Evolutionary conservation across 2,797 vertebrate genomes (phyloP).

Genomic region (Passerculus sandwichensis): DNA sequence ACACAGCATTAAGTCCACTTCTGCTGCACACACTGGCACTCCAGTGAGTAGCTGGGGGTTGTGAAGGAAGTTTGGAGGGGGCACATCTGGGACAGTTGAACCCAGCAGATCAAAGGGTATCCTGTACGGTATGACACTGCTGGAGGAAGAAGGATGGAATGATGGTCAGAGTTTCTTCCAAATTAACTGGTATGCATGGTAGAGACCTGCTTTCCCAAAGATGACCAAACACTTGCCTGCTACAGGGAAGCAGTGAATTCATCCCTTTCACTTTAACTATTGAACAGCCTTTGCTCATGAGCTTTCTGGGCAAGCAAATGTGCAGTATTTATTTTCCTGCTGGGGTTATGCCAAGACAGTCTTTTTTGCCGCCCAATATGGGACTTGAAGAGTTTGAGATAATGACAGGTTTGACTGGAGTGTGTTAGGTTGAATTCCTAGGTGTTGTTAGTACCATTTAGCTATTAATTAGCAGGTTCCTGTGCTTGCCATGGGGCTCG

Average conservation of each 20-base stretch:
- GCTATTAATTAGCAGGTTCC: background rate
- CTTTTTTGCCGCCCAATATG: background rate
- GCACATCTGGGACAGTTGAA: background rate
- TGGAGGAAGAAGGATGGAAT: background rate
- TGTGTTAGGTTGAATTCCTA: background rate
- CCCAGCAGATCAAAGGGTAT: background rate
- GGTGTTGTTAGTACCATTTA: background rate
- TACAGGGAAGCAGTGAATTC: background rate
- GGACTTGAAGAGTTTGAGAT: fast-evolving
- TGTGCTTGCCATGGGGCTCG: background rate
- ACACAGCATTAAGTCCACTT: background rate
- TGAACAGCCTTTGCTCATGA: background rate
- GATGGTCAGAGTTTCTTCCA: background rate
- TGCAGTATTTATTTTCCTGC: background rate
- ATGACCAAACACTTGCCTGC: background rate
- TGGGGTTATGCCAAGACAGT: background rate
- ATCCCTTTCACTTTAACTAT: background rate
- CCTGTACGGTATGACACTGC: background rate
- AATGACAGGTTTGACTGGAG: background rate
- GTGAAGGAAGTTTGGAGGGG: background rate
- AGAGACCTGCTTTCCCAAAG: background rate
- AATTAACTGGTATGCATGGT: background rate
- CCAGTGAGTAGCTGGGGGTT: fast-evolving
- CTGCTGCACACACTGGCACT: background rate
- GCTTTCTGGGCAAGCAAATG: fast-evolving